Percentiles rank a stretch among this genome's conserved stretches.
Conservation (phyloP, 2,797 vertebrate genomes). For the Melanotaenia parkinsoni region DNA sequence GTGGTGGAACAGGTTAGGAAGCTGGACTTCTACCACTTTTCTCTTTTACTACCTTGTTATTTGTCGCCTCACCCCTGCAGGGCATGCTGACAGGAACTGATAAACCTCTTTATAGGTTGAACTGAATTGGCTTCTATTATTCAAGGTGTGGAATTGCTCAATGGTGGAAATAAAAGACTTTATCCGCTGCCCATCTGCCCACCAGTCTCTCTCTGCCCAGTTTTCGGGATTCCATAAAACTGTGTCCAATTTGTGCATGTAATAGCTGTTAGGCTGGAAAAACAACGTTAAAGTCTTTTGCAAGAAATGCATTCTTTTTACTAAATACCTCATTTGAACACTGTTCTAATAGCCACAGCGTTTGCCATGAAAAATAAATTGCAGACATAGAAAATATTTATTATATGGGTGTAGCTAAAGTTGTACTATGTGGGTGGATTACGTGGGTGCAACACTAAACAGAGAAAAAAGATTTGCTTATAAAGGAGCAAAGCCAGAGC, state of each 20-base stretch:
- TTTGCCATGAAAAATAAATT: conserved; percentile 56
- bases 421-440: conserved; percentile 34
- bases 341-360: conserved; percentile 34
- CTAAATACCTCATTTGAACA: conserved; percentile 58
- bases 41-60: conserved; percentile 80
- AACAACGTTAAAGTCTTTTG: conserved; percentile 29
- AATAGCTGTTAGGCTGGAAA: conserved; percentile 44
- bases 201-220: conserved; percentile 69
- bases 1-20: conserved; percentile 72
- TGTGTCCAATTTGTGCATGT: conserved; percentile 62
- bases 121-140: conserved; percentile 86
- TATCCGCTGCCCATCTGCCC: conserved; percentile 79
- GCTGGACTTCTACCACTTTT: conserved; percentile 75
- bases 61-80: conserved; percentile 81
- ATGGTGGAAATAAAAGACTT: conserved; percentile 79
- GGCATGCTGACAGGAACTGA: conserved; percentile 84
- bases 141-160: conserved; percentile 83
- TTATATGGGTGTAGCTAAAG: conserved; percentile 41
- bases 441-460: conserved; percentile 43
- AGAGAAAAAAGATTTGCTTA: conserved; percentile 54
- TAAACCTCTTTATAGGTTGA: conserved; percentile 85
- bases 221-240: conserved; percentile 64
- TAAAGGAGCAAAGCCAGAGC: conserved; percentile 55
- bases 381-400: conserved; percentile 39
- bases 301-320: conserved; percentile 39